phyloP scores from a whole-genome alignment of 2,113 vertebrate genomes.

The Cardinalis cardinalis region DNA sequence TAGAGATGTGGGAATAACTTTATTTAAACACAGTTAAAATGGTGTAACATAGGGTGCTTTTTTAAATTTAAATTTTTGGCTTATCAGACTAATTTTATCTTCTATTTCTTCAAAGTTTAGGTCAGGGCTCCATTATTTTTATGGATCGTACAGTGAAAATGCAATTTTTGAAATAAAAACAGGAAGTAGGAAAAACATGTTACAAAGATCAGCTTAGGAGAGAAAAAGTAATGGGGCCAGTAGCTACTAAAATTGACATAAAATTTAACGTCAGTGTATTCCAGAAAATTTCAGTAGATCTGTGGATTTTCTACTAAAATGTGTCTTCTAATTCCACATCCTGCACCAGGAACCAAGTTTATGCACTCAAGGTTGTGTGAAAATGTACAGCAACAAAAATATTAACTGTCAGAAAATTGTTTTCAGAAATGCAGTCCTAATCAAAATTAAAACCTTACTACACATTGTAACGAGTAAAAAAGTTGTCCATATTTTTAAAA shows the following conservation, averaged over 20 bases:
- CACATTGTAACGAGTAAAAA: too few species aligned
- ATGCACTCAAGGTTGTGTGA: neutral
- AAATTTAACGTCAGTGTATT: neutral
- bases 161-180: neutral
- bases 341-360: neutral
- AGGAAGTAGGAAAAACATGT: neutral
- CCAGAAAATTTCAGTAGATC: neutral
- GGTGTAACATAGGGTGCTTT: rapidly evolving
- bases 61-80: neutral
- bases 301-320: neutral
- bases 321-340: neutral
- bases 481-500: too few species aligned
- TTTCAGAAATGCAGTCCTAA: neutral
- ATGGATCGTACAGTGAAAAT: neutral
- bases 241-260: neutral
- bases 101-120: neutral
- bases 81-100: neutral
- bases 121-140: neutral
- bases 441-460: neutral
- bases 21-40: neutral
- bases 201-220: neutral
- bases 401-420: neutral
- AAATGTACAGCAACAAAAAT: neutral
- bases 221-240: neutral
- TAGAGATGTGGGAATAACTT: neutral